These are phyloP conservation scores for Pseudocheirus occidentalis DNA, from an alignment of 2,797 vertebrate genomes.

Conservation along the genomic window DNA sequence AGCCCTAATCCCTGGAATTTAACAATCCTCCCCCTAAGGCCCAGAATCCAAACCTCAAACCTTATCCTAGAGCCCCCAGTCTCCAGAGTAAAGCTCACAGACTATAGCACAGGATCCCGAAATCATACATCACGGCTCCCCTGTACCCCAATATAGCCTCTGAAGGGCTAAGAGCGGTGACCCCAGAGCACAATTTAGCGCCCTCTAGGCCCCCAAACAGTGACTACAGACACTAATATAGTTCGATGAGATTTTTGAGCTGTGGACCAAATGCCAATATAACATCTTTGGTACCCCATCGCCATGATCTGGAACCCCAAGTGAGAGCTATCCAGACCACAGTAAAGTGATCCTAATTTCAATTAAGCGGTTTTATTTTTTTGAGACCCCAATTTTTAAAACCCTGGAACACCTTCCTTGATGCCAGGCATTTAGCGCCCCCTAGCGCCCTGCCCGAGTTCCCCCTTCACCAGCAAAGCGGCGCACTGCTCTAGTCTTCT, in stretches of 20 bases:
- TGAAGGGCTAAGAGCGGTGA: background rate
- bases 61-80: background rate
- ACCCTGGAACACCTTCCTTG: background rate
- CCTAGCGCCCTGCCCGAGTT: constrained; percentile 5
- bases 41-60: background rate
- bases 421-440: constrained; percentile 62
- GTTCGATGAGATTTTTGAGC: background rate
- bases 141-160: background rate
- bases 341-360: background rate
- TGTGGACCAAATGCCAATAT: background rate
- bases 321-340: background rate
- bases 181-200: background rate
- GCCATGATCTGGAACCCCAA: background rate
- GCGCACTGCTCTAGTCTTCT: constrained; percentile 22
- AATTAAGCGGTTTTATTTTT: background rate
- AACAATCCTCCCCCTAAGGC: background rate
- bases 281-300: background rate
- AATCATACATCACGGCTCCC: background rate
- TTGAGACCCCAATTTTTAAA: background rate
- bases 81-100: background rate
- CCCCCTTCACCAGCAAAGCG: constrained; percentile 34
- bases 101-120: background rate
- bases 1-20: background rate
- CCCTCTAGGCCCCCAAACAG: background rate
- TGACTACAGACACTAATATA: background rate